Percentiles rank a stretch among this genome's conserved stretches.
Evolutionary conservation across 2,113 vertebrate species (phyloP).

Genomic region (Ochotona curzoniae): DNA sequence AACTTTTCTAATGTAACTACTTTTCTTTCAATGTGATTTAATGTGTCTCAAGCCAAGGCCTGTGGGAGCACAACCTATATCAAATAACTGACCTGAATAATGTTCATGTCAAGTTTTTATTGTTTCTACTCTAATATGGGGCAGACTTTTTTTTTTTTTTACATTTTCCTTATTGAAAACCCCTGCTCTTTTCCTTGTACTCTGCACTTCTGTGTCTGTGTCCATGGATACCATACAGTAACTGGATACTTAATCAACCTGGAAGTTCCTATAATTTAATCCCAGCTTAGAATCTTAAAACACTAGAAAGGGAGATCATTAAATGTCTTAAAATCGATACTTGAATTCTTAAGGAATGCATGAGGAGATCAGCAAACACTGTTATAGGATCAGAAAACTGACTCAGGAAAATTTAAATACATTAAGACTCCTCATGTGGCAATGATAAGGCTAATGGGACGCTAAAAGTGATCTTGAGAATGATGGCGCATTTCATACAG

Average conservation of each 20-base stretch:
- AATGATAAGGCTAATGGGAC: slow-evolving; percentile 73
- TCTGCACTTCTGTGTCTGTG: neutral
- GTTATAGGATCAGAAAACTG: slow-evolving; percentile 66
- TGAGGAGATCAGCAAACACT: slow-evolving; percentile 59
- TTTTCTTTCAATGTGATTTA: slow-evolving; percentile 28
- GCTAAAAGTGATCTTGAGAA: slow-evolving; percentile 57
- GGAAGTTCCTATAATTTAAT: slow-evolving; percentile 55
- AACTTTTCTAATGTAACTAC: neutral
- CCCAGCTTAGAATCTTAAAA: slow-evolving; percentile 31
- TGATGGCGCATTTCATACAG: slow-evolving; percentile 61
- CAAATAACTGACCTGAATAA: slow-evolving; percentile 13
- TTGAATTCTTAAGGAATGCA: slow-evolving; percentile 68
- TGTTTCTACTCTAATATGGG: neutral
- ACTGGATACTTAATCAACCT: slow-evolving; percentile 1
- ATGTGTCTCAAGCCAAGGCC: neutral
- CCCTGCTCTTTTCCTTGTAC: neutral
- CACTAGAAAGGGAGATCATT: slow-evolving; percentile 44
- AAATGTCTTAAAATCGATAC: slow-evolving; percentile 65
- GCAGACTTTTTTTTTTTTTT: neutral
- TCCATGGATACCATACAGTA: neutral
- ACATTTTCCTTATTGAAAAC: slow-evolving; percentile 2
- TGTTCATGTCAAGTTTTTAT: neutral
- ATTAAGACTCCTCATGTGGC: slow-evolving; percentile 56
- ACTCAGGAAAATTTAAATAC: slow-evolving; percentile 66
- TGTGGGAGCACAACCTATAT: neutral